Evolutionary conservation across 2,797 vertebrate species (phyloP).

Genomic region (Betta splendens): DNA sequence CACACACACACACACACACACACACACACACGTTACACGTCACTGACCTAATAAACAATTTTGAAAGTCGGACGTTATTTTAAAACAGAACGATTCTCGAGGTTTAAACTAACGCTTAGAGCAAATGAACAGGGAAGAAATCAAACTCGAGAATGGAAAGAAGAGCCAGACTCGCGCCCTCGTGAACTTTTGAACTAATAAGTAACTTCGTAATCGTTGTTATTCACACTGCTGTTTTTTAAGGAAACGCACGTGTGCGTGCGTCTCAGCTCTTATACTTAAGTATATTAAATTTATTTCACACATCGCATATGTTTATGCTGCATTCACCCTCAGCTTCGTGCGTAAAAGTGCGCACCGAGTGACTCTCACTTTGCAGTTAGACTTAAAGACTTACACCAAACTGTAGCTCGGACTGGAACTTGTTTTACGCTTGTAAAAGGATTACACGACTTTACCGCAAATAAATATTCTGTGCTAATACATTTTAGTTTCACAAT

Average conservation of each 20-base stretch:
- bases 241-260: not conserved
- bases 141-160: too few relatives aligned
- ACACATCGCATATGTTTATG: not conserved
- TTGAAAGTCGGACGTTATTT: not conserved
- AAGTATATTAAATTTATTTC: conserved; percentile 7
- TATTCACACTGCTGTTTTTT: not conserved
- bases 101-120: not conserved
- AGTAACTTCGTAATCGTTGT: not conserved
- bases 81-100: not conserved
- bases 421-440: not conserved
- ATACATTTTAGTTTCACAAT: not conserved
- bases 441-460: not conserved
- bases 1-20: conserved; percentile 12
- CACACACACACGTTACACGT: conserved; percentile 1
- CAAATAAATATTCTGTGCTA: not conserved
- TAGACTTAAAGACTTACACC: not conserved
- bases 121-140: too few relatives aligned
- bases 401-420: not conserved
- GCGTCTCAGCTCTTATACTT: not conserved
- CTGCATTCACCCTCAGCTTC: not conserved
- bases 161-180: not conserved
- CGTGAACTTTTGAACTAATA: too few relatives aligned
- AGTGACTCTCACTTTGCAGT: not conserved
- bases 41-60: not conserved
- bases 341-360: not conserved